These are phyloP conservation scores for Pseudoatta argentina DNA, from an alignment of 1,140 invertebrate genomes.

Conservation along the genomic window DNA sequence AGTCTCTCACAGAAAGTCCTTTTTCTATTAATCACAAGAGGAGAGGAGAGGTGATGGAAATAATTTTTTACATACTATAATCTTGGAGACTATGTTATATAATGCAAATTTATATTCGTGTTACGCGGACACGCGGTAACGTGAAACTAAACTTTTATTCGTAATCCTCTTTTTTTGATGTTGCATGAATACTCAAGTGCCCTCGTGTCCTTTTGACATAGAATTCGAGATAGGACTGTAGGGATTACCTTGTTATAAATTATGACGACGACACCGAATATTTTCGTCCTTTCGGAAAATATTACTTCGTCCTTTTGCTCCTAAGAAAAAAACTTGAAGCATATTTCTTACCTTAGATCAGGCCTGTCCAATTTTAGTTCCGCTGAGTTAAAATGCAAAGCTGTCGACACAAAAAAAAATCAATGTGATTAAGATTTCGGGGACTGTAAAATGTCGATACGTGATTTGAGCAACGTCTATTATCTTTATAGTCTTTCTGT, in stretches of 20 bases:
- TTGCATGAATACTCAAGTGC: neutral
- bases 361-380: no score
- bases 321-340: neutral
- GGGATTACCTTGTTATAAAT: neutral
- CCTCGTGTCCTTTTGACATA: neutral
- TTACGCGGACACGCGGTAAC: neutral
- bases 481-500: no score
- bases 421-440: no score
- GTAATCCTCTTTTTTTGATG: neutral
- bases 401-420: no score
- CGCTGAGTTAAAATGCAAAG: no score
- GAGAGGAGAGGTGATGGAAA: neutral
- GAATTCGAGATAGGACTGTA: neutral
- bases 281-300: neutral
- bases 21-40: slow-evolving; percentile 26
- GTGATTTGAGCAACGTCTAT: no score
- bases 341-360: neutral
- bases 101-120: slow-evolving; percentile 13
- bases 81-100: neutral
- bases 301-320: neutral
- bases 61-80: slow-evolving; percentile 19
- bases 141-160: neutral
- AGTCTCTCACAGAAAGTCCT: neutral
- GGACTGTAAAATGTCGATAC: no score
- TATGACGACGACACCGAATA: neutral